These are phyloP conservation scores for Porites cylindrica DNA, from an alignment of 92 coral and sea anemone genomes.

Conservation along the genomic window DNA sequence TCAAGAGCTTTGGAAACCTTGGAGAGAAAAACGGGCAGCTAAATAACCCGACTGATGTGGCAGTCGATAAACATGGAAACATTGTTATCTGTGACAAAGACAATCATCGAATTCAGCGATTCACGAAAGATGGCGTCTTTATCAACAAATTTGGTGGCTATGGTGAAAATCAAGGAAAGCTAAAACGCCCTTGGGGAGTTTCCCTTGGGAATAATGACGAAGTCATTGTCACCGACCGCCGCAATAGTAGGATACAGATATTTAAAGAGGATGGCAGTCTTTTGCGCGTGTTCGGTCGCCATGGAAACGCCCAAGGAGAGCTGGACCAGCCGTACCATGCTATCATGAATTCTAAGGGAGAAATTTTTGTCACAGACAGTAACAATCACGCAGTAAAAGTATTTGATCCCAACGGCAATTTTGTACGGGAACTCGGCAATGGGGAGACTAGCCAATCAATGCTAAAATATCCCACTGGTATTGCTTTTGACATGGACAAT, in stretches of 20 bases:
- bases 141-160: constrained; percentile 89
- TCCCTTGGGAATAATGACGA: constrained; percentile 78
- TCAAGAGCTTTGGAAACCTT: constrained; percentile 85
- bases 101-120: constrained; percentile 92
- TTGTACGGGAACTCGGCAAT: constrained; percentile 79
- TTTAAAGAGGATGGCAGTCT: constrained; percentile 82
- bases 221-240: constrained; percentile 88
- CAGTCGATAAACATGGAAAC: constrained; percentile 75
- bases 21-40: constrained; percentile 94
- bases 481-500: constrained; percentile 89
- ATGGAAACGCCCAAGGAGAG: constrained; percentile 77
- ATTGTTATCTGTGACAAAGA: constrained; percentile 95
- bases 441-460: constrained; percentile 56
- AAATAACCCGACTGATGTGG: constrained; percentile 95
- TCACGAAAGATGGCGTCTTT: constrained; percentile 87
- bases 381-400: constrained; percentile 97
- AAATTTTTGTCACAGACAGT: constrained; percentile 93
- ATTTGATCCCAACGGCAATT: constrained; percentile 80
- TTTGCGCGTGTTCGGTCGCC: constrained; percentile 81
- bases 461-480: constrained; percentile 97
- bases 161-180: constrained; percentile 75
- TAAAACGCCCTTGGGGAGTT: constrained; percentile 98
- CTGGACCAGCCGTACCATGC: constrained; percentile 95
- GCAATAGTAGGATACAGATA: constrained; percentile 85
- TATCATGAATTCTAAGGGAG: constrained; percentile 75